phyloP scores from a whole-genome alignment of 35 echinoderm and acorn worm genomes.

The Apostichopus japonicus region DNA sequence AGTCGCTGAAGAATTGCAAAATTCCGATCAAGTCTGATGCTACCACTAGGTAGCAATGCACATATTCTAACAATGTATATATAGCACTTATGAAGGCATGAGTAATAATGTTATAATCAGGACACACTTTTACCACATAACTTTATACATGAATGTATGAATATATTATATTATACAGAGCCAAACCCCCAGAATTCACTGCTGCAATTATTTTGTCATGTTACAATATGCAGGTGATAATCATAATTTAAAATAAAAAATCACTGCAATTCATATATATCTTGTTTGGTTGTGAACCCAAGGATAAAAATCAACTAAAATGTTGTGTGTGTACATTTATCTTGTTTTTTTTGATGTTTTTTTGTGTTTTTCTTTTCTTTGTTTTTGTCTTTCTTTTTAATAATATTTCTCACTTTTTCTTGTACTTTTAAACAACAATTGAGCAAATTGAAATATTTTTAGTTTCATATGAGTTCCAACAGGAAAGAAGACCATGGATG shows the following conservation, averaged over 20 bases:
- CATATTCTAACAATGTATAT: slow-evolving; percentile 16
- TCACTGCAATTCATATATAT: neutral
- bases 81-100: slow-evolving; percentile 52
- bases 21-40: neutral
- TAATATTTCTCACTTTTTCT: too few relatives aligned
- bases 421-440: too few relatives aligned
- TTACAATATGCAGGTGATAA: neutral
- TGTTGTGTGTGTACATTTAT: too few relatives aligned
- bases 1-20: slow-evolving; percentile 1
- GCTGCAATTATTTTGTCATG: neutral
- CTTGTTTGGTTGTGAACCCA: too few relatives aligned
- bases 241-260: neutral
- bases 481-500: too few relatives aligned
- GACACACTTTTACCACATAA: slow-evolving; percentile 34
- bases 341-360: too few relatives aligned
- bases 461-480: too few relatives aligned
- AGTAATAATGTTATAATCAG: slow-evolving; percentile 5
- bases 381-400: too few relatives aligned
- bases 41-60: neutral
- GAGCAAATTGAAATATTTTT: too few relatives aligned
- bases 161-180: slow-evolving; percentile 27
- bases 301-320: too few relatives aligned
- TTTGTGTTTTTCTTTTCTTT: too few relatives aligned
- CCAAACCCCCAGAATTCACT: neutral
- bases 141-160: slow-evolving; percentile 40